Evolutionary conservation across 2,797 vertebrate genomes (phyloP).

Genomic region (Pitangus sulphuratus): DNA sequence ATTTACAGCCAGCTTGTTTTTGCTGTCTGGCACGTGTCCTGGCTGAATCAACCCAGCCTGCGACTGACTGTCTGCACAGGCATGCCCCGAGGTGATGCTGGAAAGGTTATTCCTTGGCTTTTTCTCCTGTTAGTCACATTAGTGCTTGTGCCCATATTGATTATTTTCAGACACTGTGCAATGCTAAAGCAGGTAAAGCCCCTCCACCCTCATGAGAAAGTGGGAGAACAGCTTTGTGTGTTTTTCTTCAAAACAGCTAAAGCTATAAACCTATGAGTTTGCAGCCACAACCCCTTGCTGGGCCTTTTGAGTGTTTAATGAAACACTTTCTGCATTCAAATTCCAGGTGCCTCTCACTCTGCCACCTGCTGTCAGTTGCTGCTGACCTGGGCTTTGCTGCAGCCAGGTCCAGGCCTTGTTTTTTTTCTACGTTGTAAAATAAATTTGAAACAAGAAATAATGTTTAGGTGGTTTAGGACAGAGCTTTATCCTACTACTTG

Average conservation of each 20-base stretch:
- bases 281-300: neutral
- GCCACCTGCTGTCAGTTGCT: neutral
- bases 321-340: neutral
- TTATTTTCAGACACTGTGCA: neutral
- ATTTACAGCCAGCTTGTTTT: neutral
- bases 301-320: neutral
- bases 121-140: neutral
- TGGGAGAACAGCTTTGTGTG: accelerated
- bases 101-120: neutral
- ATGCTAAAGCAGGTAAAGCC: neutral
- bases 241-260: neutral
- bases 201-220: accelerated
- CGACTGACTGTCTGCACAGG: neutral
- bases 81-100: neutral
- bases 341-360: neutral
- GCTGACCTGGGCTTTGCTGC: neutral
- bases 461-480: neutral
- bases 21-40: neutral
- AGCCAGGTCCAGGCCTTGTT: no score
- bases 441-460: neutral
- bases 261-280: accelerated
- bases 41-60: neutral
- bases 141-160: accelerated
- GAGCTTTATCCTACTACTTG: neutral
- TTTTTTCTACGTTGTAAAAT: neutral